phyloP scores from a whole-genome alignment of 2,888 invertebrate genomes.

The Lottia gigantea region DNA sequence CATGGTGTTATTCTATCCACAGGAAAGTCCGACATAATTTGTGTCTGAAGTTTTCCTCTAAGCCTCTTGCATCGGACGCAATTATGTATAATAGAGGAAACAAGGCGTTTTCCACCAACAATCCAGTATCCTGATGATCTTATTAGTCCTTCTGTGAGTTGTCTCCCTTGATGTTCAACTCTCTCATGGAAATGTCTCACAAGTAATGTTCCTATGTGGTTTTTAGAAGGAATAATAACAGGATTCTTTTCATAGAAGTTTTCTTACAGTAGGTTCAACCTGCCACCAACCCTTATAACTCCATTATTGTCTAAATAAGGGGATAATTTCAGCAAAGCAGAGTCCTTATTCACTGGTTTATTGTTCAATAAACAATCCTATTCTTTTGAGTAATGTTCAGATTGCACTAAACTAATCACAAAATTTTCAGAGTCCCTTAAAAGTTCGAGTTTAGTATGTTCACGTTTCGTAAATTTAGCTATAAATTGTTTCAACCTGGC shows the following conservation, averaged over 20 bases:
- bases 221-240: conserved; percentile 7
- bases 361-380: background rate
- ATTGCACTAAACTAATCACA: background rate
- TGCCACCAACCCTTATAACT: background rate
- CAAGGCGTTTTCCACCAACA: conserved; percentile 25
- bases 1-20: conserved; percentile 22
- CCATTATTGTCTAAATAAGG: background rate
- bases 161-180: conserved; percentile 34
- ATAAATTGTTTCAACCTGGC: background rate
- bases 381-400: background rate
- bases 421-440: background rate
- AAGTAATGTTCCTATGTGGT: conserved; percentile 25
- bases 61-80: conserved; percentile 28
- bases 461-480: background rate
- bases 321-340: background rate
- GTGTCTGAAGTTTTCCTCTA: conserved; percentile 21
- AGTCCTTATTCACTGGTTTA: background rate
- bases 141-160: conserved; percentile 31
- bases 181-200: conserved; percentile 26
- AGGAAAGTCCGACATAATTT: conserved; percentile 35
- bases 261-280: background rate
- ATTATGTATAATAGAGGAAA: conserved; percentile 23
- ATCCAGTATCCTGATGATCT: conserved; percentile 33
- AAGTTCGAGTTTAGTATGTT: background rate
- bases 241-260: background rate